Evolutionary conservation across 2,113 vertebrate species (phyloP), one percentile per base, ranked within the genome.

Genomic region (Urocolius indicus): DNA sequence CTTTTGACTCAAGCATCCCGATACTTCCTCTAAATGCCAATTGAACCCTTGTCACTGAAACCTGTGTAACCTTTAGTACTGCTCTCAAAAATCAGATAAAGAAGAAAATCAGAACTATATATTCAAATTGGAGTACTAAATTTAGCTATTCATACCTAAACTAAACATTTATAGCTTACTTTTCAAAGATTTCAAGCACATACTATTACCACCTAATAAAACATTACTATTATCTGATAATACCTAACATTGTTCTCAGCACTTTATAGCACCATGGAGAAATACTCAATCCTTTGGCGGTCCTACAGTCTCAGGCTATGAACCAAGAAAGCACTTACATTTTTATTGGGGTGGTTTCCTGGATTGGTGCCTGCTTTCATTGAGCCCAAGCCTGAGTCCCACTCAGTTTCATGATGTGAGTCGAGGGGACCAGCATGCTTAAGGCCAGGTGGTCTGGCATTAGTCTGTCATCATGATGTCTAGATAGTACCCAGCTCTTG

Each of bases 341-440:
- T 81, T 63, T 73, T 63, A 30, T 19, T 67, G 43, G 43, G 62
- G 12, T 54, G 30, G 4, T 38, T 88, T 93, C 55, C 76, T 84
- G 72, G 58, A 19, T 5, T 63, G 57, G 62, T 58, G 81, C 13
- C 45, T 79, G n/a, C 77, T 82, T 89, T 79, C 59, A 91, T 55
- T 9, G 29, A 51, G 12, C 13, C 51, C 43, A 79, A 23, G n/a
- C 32, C 45, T 41, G n/a, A 79, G 22, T 13, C 34, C 81, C 30
- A 8, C 27, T 22, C 54, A 65, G 71, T 21, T 55, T 30, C 3
- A 0, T 1, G 6, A 29, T 16, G 13, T 24, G 41, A 78, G 15
- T 2, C 0, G 0, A 11, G 11, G n/a, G 34, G 11, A 94, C 21
- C 29, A 73, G 24, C 4, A 11, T 1, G 1, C 9, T 77, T 12